phyloP scores from a whole-genome alignment of 2,888 invertebrate genomes.

The Drosophila recens region DNA sequence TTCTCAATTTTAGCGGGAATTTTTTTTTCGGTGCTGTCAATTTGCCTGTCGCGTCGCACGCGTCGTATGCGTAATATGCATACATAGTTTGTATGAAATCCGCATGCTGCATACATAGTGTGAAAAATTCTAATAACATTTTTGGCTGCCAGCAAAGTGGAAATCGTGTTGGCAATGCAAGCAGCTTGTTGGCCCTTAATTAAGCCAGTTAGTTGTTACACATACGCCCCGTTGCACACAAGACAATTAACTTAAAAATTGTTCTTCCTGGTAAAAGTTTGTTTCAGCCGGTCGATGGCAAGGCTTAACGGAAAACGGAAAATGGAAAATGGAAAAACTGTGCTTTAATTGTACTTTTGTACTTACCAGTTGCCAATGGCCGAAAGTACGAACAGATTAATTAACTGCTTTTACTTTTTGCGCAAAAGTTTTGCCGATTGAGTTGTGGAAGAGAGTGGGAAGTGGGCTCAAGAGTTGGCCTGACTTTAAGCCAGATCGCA shows the following conservation, averaged over 20 bases:
- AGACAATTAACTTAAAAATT: constrained; percentile 58
- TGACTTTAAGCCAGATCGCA: constrained; percentile 17
- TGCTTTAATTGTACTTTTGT: constrained; percentile 28
- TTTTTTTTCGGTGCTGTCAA: constrained; percentile 13
- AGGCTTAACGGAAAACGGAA: constrained; percentile 23
- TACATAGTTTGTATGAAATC: constrained; percentile 2
- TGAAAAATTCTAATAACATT: constrained; percentile 25
- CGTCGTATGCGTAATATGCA: constrained; percentile 42
- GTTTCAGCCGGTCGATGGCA: constrained; percentile 25
- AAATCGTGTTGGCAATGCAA: constrained; percentile 3
- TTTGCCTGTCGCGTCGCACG: constrained; percentile 13
- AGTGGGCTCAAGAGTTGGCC: constrained; percentile 6
- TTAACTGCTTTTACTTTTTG: constrained; percentile 52
- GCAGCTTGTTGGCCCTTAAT: constrained; percentile 50
- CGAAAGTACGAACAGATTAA: constrained; percentile 57
- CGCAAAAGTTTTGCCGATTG: constrained; percentile 27
- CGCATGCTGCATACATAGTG: constrained; percentile 20
- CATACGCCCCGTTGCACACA: constrained; percentile 64
- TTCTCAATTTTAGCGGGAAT: background rate
- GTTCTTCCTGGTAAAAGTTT: background rate
- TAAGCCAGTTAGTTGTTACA: constrained; percentile 62
- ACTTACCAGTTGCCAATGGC: constrained; percentile 11
- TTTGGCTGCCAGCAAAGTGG: constrained; percentile 5
- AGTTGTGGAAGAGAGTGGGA: background rate
- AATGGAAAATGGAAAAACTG: constrained; percentile 11